Evolutionary conservation across 2,888 invertebrate genomes (phyloP), one percentile per base, ranked within the genome.

Genomic region (Aquatica leii): DNA sequence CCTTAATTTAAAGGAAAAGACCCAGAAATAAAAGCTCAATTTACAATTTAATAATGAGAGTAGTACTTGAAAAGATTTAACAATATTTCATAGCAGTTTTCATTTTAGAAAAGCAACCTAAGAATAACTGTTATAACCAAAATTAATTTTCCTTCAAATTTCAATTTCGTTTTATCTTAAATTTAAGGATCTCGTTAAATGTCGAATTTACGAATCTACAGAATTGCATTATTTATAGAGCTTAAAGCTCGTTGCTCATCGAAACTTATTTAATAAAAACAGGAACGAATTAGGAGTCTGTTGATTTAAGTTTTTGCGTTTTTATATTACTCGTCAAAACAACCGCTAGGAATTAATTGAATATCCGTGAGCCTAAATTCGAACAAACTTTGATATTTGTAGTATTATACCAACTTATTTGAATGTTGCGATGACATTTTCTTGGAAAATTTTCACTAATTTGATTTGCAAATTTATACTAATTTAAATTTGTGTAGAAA

Each of bases 251-350:
- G 40, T 4, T 53, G 18, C 35, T 52, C 59, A 48, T 53, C 34
- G 46, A 59, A 59, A 59, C 46, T 52, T 46, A 53, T 59, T 59
- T 59, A 53, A 59, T 59, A 52, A 53, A 59, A 59, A 59, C 59
- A 59, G 34, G 43, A 18, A 40, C 15, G 20, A 43, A 41, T 17
- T 43, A 31, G 6, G 50, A 55, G 46, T 11, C 34, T 17, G 18
- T 35, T 49, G 20, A 14, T 31, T 31, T 11, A 15, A 11, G 24
- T 52, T 35, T 31, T 31, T 11, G 12, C 11, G n/a, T 15, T 21
- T 48, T 46, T 49, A 55, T 55, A 48, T 56, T 56, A 48, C 49
- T 50, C 37, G 57, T 20, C 54, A 50, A 48, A 57, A 57, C 37
- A 46, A 34, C 15, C 14, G 46, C 17, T 11, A 14, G 2, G 1